Conservation (phyloP, 2,888 invertebrate species). For the Caenorhabditis wallacei region DNA sequence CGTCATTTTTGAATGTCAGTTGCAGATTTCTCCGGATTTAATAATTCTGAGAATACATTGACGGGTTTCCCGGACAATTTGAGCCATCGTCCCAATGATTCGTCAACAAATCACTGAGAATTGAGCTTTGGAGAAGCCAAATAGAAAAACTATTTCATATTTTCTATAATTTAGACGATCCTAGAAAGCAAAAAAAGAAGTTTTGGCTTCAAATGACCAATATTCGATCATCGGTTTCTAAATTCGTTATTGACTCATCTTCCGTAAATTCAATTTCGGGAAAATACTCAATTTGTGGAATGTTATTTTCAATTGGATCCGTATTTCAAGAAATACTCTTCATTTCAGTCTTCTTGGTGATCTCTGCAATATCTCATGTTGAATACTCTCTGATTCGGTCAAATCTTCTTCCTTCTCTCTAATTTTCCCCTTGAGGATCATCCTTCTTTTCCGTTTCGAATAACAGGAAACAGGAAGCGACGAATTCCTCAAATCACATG, state of each 20-base stretch:
- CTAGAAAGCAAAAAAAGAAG: background rate
- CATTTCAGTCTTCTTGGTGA: background rate
- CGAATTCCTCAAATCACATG: conserved; percentile 6
- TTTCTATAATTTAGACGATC: no score
- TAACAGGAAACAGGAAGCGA: conserved; percentile 12
- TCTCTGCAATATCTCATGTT: background rate
- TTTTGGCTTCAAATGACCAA: background rate
- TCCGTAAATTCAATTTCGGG: background rate
- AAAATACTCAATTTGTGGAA: background rate
- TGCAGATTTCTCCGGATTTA: background rate
- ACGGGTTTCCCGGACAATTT: background rate
- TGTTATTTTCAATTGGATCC: background rate
- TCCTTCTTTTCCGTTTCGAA: conserved; percentile 7
- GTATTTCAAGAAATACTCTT: background rate
- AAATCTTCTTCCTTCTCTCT: background rate
- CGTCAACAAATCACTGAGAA: background rate
- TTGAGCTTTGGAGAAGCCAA: background rate
- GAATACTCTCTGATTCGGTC: conserved; percentile 4
- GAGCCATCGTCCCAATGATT: background rate
- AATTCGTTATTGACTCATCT: background rate
- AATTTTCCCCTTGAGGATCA: background rate
- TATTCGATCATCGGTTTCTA: background rate
- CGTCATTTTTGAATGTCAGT: background rate
- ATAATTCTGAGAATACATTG: background rate
- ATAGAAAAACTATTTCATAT: background rate